Conservation (phyloP, 1,140 invertebrate genomes). For the Lepidostoma basale region DNA sequence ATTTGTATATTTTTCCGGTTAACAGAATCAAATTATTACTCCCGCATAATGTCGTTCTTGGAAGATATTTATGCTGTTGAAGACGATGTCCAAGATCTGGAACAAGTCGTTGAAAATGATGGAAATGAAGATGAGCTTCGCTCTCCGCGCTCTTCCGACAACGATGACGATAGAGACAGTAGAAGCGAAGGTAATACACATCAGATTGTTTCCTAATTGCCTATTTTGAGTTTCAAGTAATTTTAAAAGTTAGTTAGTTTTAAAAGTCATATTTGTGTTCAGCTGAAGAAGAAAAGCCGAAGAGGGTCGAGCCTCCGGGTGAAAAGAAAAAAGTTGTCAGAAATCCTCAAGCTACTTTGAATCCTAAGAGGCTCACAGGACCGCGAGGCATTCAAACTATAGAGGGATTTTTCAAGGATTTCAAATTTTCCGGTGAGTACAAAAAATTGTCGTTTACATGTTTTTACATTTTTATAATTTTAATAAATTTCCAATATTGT, state of each 20-base stretch:
- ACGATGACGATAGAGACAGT: constrained; percentile 51
- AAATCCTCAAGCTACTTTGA: constrained; percentile 74
- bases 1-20: too few relatives aligned
- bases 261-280: constrained; percentile 36
- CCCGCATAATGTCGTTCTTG: constrained; percentile 54
- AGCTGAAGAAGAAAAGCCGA: constrained; percentile 53
- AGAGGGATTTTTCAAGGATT: constrained; percentile 78
- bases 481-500: too few relatives aligned
- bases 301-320: constrained; percentile 51
- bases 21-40: not conserved
- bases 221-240: not conserved
- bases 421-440: constrained; percentile 76
- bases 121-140: constrained; percentile 47
- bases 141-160: constrained; percentile 39
- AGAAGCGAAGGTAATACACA: constrained; percentile 32
- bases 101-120: constrained; percentile 57
- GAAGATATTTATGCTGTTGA: constrained; percentile 56
- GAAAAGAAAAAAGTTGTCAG: constrained; percentile 64
- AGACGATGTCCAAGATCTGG: constrained; percentile 55
- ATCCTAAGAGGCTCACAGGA: constrained; percentile 72
- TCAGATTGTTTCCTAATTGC: not conserved
- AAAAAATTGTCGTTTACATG: not conserved
- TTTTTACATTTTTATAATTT: constrained; percentile 2
- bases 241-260: not conserved
- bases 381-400: constrained; percentile 80